Evolutionary conservation across 2,888 invertebrate species (phyloP), one percentile per base, ranked within the genome.

Genomic region (Mystacides longicornis): DNA sequence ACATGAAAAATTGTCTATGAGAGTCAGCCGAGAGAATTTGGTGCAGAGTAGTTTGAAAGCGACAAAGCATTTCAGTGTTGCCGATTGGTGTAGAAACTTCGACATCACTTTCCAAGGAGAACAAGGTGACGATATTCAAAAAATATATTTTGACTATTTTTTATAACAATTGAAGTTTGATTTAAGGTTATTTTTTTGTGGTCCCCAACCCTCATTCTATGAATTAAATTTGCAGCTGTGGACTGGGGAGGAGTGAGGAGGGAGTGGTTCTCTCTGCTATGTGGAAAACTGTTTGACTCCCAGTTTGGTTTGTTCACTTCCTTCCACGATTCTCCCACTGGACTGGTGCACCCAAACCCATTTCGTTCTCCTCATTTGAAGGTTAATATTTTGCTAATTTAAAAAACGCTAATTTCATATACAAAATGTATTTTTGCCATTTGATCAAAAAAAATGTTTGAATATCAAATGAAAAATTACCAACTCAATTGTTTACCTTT

Each of bases 1-100:
- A 66, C 92, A 93, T 71, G 93, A 93, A 67, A 89, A 89, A 69
- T 71, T 92, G 48, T 79, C 86, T 16, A 77, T 96, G 70, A 89
- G 90, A 69, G 88, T 94, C 56, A 79, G 83, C 60, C 78, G 95
- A 52, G 84, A 89, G 21, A 88, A 87, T 65, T 80, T 95, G 54
- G 72, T 94, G 51, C 88, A 92, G 68, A 86, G 87, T 66, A 83
- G 83, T 67, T 86, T 93, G 77, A 93, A 91, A 73, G 86, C 89
- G 45, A 92, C 92, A 1, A 86, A 88, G 65, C 84, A 86, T 67
- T 92, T 93, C 74, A 77, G 80, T 81, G 83, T 89, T n/a, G 83
- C 86, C 53, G 94, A 95, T 74, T 96, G 95, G 95, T 94, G 93
- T 72, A 83, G 89, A 67, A 93, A 89, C 76, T 94, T 95, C 70